These are phyloP conservation scores for Fringilla coelebs DNA, from an alignment of 2,797 vertebrate genomes.

Conservation along the genomic window DNA sequence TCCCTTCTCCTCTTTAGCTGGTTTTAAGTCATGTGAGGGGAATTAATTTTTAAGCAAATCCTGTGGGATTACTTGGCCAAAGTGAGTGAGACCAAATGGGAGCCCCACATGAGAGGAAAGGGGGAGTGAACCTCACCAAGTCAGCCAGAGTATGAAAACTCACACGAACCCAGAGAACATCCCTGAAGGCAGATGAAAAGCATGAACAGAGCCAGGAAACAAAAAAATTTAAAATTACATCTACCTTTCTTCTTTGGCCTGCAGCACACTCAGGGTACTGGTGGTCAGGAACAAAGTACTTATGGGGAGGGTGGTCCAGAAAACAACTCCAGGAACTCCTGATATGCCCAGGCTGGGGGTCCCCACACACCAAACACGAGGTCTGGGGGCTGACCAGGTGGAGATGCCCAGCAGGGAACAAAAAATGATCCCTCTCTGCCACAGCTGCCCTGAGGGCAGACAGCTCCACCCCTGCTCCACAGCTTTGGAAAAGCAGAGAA, in stretches of 20 bases:
- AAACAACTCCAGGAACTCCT: neutral
- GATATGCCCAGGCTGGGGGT: neutral
- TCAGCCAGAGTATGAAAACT: neutral
- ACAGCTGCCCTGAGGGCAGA: accelerated
- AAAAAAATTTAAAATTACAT: neutral
- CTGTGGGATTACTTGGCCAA: neutral
- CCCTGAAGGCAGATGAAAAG: neutral
- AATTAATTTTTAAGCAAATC: neutral
- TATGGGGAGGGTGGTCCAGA: neutral
- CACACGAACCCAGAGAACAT: neutral
- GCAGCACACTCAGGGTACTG: neutral
- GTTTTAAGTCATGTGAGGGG: neutral
- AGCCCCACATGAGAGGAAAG: neutral
- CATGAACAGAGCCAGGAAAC: neutral
- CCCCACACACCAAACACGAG: neutral
- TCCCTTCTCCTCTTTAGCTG: neutral
- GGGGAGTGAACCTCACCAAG: accelerated
- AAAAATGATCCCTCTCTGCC: neutral
- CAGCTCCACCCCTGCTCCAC: accelerated
- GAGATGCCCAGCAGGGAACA: accelerated
- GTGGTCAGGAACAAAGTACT: neutral
- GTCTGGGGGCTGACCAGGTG: neutral
- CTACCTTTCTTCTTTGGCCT: neutral
- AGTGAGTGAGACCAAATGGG: accelerated
- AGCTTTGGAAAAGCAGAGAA: neutral